These are phyloP conservation scores for Emberiza fucata DNA, from an alignment of 2,113 vertebrate genomes.

Conservation along the genomic window DNA sequence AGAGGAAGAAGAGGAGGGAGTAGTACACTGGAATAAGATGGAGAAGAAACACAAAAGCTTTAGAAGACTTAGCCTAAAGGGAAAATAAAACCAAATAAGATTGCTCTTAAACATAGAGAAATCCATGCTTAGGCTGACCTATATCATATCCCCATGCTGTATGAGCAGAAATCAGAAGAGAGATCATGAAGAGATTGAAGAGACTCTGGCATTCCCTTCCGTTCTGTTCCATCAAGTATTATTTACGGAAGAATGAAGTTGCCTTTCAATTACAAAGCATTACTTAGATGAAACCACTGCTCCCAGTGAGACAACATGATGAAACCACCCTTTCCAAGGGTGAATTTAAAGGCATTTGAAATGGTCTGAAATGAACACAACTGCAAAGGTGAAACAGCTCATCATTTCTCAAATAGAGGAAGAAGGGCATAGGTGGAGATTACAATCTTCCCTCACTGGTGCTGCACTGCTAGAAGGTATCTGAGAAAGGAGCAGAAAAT, in stretches of 20 bases:
- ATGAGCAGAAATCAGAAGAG: not conserved
- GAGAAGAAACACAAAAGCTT: not conserved
- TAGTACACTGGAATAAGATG: not conserved
- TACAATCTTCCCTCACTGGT: not conserved
- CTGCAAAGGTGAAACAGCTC: not conserved
- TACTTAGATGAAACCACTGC: constrained; percentile 1
- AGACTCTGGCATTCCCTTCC: not conserved
- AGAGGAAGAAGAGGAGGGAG: not conserved
- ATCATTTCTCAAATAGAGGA: not conserved
- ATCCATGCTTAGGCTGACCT: not conserved
- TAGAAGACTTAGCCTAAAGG: not conserved
- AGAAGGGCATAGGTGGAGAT: not conserved
- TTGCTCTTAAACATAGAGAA: not conserved
- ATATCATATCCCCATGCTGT: not conserved
- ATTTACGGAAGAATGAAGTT: not conserved
- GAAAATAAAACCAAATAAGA: not conserved
- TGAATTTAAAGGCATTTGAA: not conserved
- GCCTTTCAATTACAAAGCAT: not conserved
- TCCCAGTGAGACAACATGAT: not conserved
- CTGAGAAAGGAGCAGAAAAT: not conserved
- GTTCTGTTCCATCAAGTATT: not conserved
- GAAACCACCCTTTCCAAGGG: not conserved
- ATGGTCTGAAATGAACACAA: not conserved
- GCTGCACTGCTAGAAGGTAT: not conserved
- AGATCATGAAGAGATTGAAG: not conserved